Evolutionary conservation across 2,797 vertebrate genomes (phyloP).

Genomic region (Sebastes diploproa): DNA sequence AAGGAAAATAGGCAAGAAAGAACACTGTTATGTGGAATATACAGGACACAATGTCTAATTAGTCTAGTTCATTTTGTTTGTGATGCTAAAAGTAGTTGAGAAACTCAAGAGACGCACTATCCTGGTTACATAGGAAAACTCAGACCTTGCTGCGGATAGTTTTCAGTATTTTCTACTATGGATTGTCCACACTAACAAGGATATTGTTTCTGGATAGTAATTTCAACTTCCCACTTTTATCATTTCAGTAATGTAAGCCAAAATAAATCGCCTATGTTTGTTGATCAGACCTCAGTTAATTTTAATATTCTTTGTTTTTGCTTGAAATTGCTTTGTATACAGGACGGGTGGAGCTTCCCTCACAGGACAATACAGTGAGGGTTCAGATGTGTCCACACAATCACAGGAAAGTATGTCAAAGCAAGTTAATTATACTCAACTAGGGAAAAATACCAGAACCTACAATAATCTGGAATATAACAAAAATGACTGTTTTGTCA

Average conservation of each 20-base stretch:
- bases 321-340: constrained; percentile 35
- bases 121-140: background rate
- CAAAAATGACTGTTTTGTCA: background rate
- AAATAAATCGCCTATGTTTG: background rate
- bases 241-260: background rate
- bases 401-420: constrained; percentile 63
- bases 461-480: background rate
- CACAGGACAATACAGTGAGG: constrained; percentile 39
- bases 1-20: background rate
- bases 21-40: background rate
- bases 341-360: constrained; percentile 62
- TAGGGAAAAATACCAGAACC: constrained; percentile 1
- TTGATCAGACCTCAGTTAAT: background rate
- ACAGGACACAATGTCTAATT: background rate
- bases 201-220: background rate
- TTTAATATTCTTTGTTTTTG: constrained; percentile 21
- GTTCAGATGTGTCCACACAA: constrained; percentile 45
- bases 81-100: background rate
- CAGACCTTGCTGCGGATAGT: background rate
- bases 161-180: background rate
- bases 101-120: background rate
- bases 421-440: constrained; percentile 24
- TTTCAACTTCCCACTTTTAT: background rate
- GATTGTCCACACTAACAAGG: background rate
- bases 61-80: background rate